A percentile compares a stretch with the other conserved stretches of the same genome.
These are phyloP conservation scores for Prionailurus bengalensis DNA, from an alignment of 2,113 vertebrate species.

Conservation along the genomic window DNA sequence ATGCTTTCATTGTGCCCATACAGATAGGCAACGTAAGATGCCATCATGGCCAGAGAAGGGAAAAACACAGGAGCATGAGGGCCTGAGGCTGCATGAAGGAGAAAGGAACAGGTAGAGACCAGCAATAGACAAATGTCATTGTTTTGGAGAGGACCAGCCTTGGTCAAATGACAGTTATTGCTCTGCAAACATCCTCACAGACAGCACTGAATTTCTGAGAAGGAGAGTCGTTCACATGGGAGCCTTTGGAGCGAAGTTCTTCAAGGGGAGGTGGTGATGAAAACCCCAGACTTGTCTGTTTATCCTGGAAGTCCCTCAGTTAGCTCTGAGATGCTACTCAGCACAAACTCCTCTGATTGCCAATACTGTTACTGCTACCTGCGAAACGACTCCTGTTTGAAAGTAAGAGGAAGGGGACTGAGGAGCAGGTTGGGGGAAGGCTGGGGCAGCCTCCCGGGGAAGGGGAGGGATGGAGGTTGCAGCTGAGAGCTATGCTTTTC, in stretches of 20 bases:
- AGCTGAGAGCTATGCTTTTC: background rate
- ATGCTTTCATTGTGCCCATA: background rate
- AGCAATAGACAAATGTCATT: background rate
- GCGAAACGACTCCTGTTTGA: background rate
- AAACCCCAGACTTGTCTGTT: constrained; percentile 26
- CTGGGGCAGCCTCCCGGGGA: background rate
- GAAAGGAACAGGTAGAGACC: background rate
- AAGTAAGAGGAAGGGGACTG: background rate
- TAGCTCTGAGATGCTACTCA: constrained; percentile 19
- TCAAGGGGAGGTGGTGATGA: background rate
- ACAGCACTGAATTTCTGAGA: background rate
- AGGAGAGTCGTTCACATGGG: background rate
- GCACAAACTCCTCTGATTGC: constrained; percentile 7
- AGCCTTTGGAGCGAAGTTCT: background rate
- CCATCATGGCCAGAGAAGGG: background rate
- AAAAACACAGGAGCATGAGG: background rate
- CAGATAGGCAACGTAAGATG: background rate
- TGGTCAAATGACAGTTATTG: constrained; percentile 27
- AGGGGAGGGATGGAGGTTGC: background rate
- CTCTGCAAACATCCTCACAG: constrained; percentile 17
- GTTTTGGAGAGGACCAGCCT: background rate
- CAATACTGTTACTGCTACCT: constrained; percentile 10
- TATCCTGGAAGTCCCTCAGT: background rate
- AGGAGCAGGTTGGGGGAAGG: background rate
- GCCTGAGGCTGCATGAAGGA: background rate